Percentiles rank a stretch among this genome's conserved stretches.
Conservation (phyloP, 2,113 vertebrate genomes). For the Centropristis striata region DNA sequence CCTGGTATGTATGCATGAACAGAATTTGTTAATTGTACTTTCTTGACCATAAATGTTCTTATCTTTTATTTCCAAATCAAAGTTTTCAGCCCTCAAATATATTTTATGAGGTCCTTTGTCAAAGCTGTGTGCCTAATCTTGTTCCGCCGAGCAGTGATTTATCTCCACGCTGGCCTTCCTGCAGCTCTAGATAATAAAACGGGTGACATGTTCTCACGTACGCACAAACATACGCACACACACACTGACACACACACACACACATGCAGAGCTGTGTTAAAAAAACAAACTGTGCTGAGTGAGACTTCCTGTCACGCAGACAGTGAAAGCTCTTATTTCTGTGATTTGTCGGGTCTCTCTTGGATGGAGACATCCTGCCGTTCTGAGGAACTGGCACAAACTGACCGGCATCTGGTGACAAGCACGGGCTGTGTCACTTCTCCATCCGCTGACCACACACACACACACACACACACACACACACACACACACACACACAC, state of each 20-base stretch:
- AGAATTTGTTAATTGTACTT: constrained; percentile 10
- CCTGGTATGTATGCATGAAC: too few species aligned
- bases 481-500: neutral
- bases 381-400: constrained; percentile 64
- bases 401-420: constrained; percentile 70
- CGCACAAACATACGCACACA: constrained; percentile 37
- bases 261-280: constrained; percentile 27
- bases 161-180: constrained; percentile 58
- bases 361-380: constrained; percentile 62
- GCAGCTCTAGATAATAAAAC: constrained; percentile 61
- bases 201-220: constrained; percentile 59
- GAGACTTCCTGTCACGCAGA: constrained; percentile 80
- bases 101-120: constrained; percentile 56
- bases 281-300: constrained; percentile 73
- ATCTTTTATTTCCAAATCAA: constrained; percentile 26
- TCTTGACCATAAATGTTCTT: neutral
- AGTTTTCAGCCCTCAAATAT: constrained; percentile 25
- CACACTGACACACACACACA: constrained; percentile 1
- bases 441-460: constrained; percentile 57
- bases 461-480: constrained; percentile 19
- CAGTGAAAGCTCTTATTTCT: constrained; percentile 71
- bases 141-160: constrained; percentile 57
- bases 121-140: constrained; percentile 65
- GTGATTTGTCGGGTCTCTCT: constrained; percentile 42
- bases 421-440: constrained; percentile 51